Evolutionary conservation across 2,888 invertebrate genomes (phyloP).

Genomic region (Tinea semifulvella): DNA sequence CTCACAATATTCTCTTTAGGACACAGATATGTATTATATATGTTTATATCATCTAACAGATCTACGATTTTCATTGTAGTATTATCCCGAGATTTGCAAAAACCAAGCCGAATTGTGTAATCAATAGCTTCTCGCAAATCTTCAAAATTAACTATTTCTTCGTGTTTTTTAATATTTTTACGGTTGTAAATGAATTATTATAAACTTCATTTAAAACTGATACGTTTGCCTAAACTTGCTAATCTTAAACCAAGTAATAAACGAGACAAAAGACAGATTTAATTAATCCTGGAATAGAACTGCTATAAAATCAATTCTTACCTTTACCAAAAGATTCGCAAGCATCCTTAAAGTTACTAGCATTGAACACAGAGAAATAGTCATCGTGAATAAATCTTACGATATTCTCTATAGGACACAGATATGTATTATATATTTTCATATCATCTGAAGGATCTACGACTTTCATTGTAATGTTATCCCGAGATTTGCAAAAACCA

Average conservation of each 20-base stretch:
- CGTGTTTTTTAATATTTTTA: too few relatives aligned
- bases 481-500: slow-evolving; percentile 77
- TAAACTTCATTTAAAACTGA: too few relatives aligned
- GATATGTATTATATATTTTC: slow-evolving; percentile 54
- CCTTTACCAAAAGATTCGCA: slow-evolving; percentile 60
- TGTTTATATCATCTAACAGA: slow-evolving; percentile 38
- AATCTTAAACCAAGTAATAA: slow-evolving; percentile 15
- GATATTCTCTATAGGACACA: slow-evolving; percentile 89
- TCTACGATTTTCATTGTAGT: slow-evolving; percentile 52
- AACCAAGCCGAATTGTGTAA: slow-evolving; percentile 81
- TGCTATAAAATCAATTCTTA: slow-evolving; percentile 33
- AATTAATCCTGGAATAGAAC: slow-evolving; percentile 11
- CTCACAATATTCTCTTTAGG: slow-evolving; percentile 88
- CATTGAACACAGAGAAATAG: slow-evolving; percentile 83
- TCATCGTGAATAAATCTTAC: slow-evolving; percentile 88
- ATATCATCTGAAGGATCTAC: slow-evolving; percentile 42
- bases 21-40: slow-evolving; percentile 70
- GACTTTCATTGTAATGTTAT: slow-evolving; percentile 57
- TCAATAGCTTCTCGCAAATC: too few relatives aligned
- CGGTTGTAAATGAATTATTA: too few relatives aligned
- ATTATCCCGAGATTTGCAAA: slow-evolving; percentile 74
- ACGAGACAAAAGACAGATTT: background rate
- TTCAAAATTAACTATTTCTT: too few relatives aligned
- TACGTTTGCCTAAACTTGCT: slow-evolving; percentile 21
- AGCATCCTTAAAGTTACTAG: slow-evolving; percentile 89